Evolutionary conservation across 2,888 invertebrate genomes (phyloP), one percentile per base, ranked within the genome.

Genomic region (Acronicta leporina): DNA sequence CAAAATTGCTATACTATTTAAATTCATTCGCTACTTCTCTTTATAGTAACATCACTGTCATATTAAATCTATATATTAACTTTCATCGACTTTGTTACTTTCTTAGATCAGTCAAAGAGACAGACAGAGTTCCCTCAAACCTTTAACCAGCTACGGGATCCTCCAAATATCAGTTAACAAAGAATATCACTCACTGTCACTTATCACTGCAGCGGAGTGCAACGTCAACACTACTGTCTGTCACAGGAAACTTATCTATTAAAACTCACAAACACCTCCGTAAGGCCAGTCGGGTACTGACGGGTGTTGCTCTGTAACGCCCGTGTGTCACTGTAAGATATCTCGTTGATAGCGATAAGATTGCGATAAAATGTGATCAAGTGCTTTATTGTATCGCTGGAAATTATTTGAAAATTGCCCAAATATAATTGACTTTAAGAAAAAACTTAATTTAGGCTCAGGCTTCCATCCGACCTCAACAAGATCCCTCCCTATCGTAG

Each of bases 321-420:
- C 47, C 33, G 63, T 52, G 63, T 67, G 70, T 65, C 68, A 76
- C 74, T 51, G 60, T 46, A 25, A 48, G 70, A 69, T 71, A 76
- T 54, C 64, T 49, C 11, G 1, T 13, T 50, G 77, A 76, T 76
- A 76, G 50, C 63, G 77, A 76, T 76, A 63, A 76, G 77, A 74
- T 64, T 25, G n/a, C 20, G 38, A 48, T 69, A 45, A 47, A 38
- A 13, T 3, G 15, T 25, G 49, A 68, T 63, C 67, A 47, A 68
- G 43, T 59, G 70, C 59, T 48, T 69, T 58, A 63, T 50, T 68
- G 40, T 46, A 64, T 41, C 41, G 13, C 14, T 42, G 47, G 8
- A 61, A 72, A 68, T 66, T 65, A 75, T 75, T 63, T 54, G 58
- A 52, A 42, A 71, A 52, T 45, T 46, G 41, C n/a, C 11, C 15